phyloP scores from a whole-genome alignment of 2,888 invertebrate genomes.

The Tenthredo notha region DNA sequence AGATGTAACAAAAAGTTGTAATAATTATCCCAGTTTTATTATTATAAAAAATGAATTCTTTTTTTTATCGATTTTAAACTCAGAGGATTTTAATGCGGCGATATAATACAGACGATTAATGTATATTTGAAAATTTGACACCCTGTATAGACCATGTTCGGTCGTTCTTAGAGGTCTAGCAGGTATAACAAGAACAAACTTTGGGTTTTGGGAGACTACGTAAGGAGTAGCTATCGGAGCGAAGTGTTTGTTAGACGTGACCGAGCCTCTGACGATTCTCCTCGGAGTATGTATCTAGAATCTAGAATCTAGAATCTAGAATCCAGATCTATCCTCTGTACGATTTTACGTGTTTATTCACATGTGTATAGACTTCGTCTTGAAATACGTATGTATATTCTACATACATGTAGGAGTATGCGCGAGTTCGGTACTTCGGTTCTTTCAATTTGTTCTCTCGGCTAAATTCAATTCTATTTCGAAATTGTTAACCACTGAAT shows the following conservation, averaged over 20 bases:
- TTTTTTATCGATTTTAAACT: neutral
- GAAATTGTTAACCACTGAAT: neutral
- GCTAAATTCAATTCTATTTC: slow-evolving; percentile 35
- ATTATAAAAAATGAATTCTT: neutral
- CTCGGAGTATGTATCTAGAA: slow-evolving; percentile 15
- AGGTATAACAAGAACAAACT: slow-evolving; percentile 37
- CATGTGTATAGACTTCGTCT: neutral
- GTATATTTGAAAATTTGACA: neutral
- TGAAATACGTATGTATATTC: neutral
- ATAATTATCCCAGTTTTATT: neutral
- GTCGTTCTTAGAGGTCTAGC: neutral
- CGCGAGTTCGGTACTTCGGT: slow-evolving; percentile 10
- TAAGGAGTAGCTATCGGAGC: slow-evolving; percentile 43
- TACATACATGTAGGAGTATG: neutral
- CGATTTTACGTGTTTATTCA: neutral
- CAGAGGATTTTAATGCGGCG: too few relatives aligned
- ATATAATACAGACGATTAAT: too few relatives aligned
- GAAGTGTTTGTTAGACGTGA: slow-evolving; percentile 50
- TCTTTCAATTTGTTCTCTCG: slow-evolving; percentile 10
- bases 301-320: slow-evolving; percentile 31
- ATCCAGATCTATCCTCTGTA: slow-evolving; percentile 27
- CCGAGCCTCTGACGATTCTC: slow-evolving; percentile 43
- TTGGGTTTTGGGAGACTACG: slow-evolving; percentile 13
- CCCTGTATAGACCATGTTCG: neutral
- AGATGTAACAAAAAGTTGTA: neutral